phyloP scores from a whole-genome alignment of 2,113 vertebrate genomes.

The Sprattus sprattus region DNA sequence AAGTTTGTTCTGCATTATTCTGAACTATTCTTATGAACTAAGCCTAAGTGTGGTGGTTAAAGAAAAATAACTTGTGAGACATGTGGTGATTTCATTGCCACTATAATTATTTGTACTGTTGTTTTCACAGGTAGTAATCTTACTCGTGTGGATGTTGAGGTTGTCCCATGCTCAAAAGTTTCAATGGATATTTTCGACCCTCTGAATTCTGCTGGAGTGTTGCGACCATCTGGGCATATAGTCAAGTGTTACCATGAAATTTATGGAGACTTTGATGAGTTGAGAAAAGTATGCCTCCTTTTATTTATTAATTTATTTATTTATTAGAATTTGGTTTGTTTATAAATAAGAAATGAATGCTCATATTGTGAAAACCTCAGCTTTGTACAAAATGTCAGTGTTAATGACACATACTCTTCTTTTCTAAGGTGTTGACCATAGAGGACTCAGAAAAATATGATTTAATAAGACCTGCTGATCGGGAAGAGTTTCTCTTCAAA shows the following conservation, averaged over 20 bases:
- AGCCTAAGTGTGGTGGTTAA: no score
- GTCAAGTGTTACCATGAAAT: slow-evolving; percentile 69
- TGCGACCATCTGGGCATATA: slow-evolving; percentile 64
- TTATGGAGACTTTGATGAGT: slow-evolving; percentile 69
- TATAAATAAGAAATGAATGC: not conserved
- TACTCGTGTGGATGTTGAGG: slow-evolving; percentile 63
- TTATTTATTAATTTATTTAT: not conserved
- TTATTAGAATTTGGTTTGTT: not conserved
- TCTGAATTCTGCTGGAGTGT: slow-evolving; percentile 62
- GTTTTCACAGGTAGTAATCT: slow-evolving; percentile 57
- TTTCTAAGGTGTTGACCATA: slow-evolving; percentile 79
- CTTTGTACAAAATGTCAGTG: not conserved
- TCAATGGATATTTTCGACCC: slow-evolving; percentile 74
- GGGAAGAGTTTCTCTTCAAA: slow-evolving; percentile 87
- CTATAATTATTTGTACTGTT: not conserved
- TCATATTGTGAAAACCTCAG: not conserved
- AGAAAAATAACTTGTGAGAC: no score
- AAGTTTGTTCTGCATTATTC: slow-evolving; percentile 37
- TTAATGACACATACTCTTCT: slow-evolving; percentile 41
- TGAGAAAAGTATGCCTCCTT: slow-evolving; percentile 60
- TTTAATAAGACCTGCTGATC: slow-evolving; percentile 72
- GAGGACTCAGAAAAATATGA: slow-evolving; percentile 84
- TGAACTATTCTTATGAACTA: no score
- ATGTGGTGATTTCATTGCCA: not conserved
- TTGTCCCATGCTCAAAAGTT: slow-evolving; percentile 65